Evolutionary conservation across 2,797 vertebrate species (phyloP), one percentile per base, ranked within the genome.

Genomic region (Helarctos malayanus): DNA sequence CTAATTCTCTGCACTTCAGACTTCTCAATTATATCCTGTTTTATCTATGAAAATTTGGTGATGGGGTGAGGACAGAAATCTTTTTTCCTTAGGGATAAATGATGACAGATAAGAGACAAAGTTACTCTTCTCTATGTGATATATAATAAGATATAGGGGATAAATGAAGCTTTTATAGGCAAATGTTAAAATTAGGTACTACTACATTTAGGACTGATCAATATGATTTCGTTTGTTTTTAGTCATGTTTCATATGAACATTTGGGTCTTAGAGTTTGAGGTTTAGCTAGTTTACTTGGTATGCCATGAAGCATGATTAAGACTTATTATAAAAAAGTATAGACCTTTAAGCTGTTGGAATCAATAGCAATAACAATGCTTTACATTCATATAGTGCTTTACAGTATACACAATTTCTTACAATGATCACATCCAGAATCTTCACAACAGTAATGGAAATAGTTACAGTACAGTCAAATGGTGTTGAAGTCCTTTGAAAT

Each of bases 321-420:
- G 71, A 32, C 35, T 92, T 92, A 65, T 86, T 94, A 69, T 16
- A 89, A 75, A 73, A 71, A 94, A 59, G 52, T 93, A 71, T 54
- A 57, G 9, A 3, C 84, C 16, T 81, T 10, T 84, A 79, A 75
- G 52, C 27, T 84, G 19, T 61, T 88, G 4, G 21, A 84, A 85
- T 95, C 27, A 71, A 85, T 32, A 86, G 2, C 38, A 95, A 71
- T 81, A 93, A 71, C 76, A 11, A 84, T 57, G 35, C 13, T 54
- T 93, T 76, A 63, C 18, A 84, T 69, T 91, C 27, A 91, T 3
- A 52, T 16, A 91, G 14, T 84, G 14, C 25, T 82, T 93, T 73
- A 41, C 19, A 88, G 27, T 91, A 89, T 68, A 80, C 7, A 38
- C 47, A 63, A n/a, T 88, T 93, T 88, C 16, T 93, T 81, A 84